Conservation (phyloP, 2,888 invertebrate species). For the Exocentrus adspersus region DNA sequence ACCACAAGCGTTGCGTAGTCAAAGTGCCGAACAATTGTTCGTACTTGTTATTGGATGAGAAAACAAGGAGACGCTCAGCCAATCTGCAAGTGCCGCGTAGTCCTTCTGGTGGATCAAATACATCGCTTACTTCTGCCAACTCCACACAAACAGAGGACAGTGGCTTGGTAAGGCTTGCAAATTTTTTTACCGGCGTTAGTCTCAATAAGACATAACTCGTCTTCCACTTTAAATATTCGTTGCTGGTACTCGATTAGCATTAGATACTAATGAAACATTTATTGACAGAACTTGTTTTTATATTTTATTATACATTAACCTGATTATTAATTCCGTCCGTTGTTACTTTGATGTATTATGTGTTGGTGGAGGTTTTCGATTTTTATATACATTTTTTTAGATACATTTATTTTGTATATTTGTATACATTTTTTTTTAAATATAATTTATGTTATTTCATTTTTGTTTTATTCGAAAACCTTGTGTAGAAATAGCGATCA, state of each 20-base stretch:
- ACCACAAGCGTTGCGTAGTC: conserved; percentile 96
- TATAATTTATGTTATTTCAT: conserved; percentile 30
- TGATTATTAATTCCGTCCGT: conserved; percentile 31
- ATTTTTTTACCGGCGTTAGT: conserved; percentile 61
- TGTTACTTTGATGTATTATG: conserved; percentile 35
- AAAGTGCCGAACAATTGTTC: conserved; percentile 98
- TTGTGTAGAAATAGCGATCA: conserved; percentile 44
- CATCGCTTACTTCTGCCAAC: conserved; percentile 71
- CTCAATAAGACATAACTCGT: conserved; percentile 48
- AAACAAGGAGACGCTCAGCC: conserved; percentile 62
- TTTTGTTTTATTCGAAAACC: conserved; percentile 59
- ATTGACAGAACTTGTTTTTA: conserved; percentile 18
- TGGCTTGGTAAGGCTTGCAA: conserved; percentile 79
- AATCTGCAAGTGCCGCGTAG: conserved; percentile 71
- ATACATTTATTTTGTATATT: conserved; percentile 38
- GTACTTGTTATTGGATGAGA: conserved; percentile 62
- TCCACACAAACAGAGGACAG: conserved; percentile 66
- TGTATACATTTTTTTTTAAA: conserved; percentile 64
- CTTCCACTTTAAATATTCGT: conserved; percentile 1
- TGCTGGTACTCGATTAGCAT: neutral
- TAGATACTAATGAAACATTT: too few species aligned
- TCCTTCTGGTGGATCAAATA: conserved; percentile 79
- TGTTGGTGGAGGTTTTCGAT: conserved; percentile 39
- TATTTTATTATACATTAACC: conserved; percentile 30
- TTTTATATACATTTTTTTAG: conserved; percentile 32